Percentiles rank a stretch among this genome's conserved stretches.
Conservation (phyloP, 1,140 invertebrate species). For the Thaumatotibia leucotreta region DNA sequence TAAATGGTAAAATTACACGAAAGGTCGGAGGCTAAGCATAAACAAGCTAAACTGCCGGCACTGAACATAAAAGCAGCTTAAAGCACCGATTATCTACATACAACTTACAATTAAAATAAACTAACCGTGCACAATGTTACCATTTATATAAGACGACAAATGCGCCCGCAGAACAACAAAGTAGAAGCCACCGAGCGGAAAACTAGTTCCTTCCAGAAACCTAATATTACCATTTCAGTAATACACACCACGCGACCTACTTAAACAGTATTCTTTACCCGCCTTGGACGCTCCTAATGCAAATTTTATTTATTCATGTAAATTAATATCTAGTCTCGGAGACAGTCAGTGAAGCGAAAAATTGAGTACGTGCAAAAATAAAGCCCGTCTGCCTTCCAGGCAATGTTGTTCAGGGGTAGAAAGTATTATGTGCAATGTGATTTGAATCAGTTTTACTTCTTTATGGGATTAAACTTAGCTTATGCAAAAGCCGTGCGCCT, state of each 20-base stretch:
- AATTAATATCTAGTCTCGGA: conserved; percentile 73
- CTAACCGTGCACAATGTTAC: not conserved
- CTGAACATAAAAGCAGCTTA: not conserved
- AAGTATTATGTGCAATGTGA: not conserved
- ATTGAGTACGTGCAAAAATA: conserved; percentile 76
- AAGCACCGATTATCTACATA: not conserved
- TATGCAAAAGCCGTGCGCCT: conserved; percentile 42
- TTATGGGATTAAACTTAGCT: conserved; percentile 19
- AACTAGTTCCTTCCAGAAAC: conserved; percentile 6
- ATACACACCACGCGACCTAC: conserved; percentile 29
- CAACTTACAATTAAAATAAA: not conserved
- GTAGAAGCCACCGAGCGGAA: conserved; percentile 1
- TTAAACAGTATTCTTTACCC: conserved; percentile 56
- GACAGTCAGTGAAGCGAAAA: conserved; percentile 67
- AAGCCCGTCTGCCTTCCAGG: conserved; percentile 31
- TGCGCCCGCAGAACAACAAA: not conserved
- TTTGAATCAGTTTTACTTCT: not conserved
- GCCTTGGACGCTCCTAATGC: conserved; percentile 66
- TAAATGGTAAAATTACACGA: not conserved
- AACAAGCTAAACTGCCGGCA: not conserved
- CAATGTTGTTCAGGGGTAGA: not conserved
- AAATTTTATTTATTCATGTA: conserved; percentile 77
- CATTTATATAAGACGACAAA: not conserved
- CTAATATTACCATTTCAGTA: conserved; percentile 5
- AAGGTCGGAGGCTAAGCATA: not conserved